Evolutionary conservation across 2,888 invertebrate species (phyloP).

Genomic region (Ectobius pallidus): DNA sequence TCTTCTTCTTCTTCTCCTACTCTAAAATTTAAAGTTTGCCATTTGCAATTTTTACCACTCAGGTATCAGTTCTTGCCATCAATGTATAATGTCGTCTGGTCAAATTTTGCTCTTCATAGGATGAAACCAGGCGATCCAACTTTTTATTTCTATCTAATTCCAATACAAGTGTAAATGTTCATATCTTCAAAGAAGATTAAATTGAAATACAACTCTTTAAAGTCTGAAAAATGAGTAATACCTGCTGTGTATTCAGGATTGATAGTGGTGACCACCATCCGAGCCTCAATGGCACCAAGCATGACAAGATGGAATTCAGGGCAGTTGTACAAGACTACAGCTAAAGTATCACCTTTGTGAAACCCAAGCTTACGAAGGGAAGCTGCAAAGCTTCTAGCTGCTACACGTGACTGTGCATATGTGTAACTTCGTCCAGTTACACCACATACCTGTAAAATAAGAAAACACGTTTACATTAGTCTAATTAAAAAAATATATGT

Average conservation of each 20-base stretch:
- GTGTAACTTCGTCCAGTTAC: conserved; percentile 9
- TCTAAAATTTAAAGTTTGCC: no score
- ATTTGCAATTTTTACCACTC: no score
- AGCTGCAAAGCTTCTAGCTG: not conserved
- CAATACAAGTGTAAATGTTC: no score
- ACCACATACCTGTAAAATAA: conserved; percentile 3
- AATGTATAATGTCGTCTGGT: no score
- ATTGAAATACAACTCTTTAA: not conserved
- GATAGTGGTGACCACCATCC: conserved; percentile 46
- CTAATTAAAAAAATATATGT: no score
- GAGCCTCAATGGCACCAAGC: conserved; percentile 48
- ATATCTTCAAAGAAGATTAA: no score
- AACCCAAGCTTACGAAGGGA: not conserved
- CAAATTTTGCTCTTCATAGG: no score
- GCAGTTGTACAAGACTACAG: conserved; percentile 51
- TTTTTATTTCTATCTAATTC: no score
- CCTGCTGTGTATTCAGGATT: conserved; percentile 45
- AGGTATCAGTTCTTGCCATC: no score
- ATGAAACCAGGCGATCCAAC: no score
- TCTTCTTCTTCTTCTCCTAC: no score
- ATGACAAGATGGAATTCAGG: conserved; percentile 49
- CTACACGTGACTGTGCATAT: not conserved
- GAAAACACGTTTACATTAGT: no score
- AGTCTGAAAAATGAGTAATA: conserved; percentile 20
- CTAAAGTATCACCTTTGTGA: conserved; percentile 32